A percentile compares a stretch with the other conserved stretches of the same genome.
Conservation (phyloP, 2,888 invertebrate species). For the Drosophila tanythrix region DNA sequence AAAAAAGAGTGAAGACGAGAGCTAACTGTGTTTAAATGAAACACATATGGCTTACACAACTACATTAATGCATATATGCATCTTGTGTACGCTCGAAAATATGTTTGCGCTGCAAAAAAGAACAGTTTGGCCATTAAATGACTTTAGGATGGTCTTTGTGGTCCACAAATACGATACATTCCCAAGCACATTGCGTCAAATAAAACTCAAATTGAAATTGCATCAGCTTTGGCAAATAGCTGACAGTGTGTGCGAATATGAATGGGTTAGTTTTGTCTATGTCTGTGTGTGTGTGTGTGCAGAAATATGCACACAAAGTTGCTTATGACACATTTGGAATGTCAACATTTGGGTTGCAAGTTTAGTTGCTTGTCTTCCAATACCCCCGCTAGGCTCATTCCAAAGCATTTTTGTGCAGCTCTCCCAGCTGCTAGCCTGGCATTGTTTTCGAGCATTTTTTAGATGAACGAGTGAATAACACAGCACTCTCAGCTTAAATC, state of each 20-base stretch:
- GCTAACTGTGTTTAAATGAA: neutral
- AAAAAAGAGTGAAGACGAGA: neutral
- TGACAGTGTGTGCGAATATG: neutral
- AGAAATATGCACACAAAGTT: conserved; percentile 48
- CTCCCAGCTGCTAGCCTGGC: conserved; percentile 20
- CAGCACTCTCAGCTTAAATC: conserved; percentile 14
- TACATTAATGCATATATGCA: neutral
- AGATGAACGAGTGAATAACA: conserved; percentile 5
- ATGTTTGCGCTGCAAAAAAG: conserved; percentile 29
- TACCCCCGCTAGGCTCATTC: neutral
- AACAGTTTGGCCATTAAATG: conserved; percentile 41
- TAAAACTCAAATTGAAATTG: conserved; percentile 54
- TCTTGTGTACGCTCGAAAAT: conserved; percentile 1
- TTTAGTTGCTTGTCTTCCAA: conserved; percentile 14
- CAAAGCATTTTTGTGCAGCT: neutral
- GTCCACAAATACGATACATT: conserved; percentile 3
- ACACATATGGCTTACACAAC: neutral
- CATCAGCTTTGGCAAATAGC: conserved; percentile 45
- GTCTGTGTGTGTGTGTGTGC: conserved; percentile 2
- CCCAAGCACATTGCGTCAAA: conserved; percentile 3
- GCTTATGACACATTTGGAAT: conserved; percentile 65
- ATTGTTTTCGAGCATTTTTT: conserved; percentile 49
- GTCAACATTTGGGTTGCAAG: conserved; percentile 60
- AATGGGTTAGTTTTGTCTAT: neutral
- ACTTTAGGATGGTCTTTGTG: conserved; percentile 23